Base-by-base conservation (phyloP, 2,113 vertebrate genomes). In the Crotophaga sulcirostris region DNA sequence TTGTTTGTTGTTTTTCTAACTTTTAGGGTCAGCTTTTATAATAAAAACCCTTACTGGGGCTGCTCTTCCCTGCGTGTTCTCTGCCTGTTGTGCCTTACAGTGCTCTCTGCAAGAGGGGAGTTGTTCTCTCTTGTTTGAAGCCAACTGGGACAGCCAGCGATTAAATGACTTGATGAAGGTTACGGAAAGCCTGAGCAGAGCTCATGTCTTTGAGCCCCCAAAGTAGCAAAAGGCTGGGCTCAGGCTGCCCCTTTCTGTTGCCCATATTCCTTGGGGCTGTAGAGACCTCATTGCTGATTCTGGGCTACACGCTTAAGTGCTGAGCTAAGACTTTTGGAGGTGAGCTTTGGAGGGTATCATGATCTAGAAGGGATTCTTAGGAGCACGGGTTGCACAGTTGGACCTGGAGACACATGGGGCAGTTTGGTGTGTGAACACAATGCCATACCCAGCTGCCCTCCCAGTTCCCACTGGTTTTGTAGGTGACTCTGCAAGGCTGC, bases 381-480 rank as follows among this genome's bases (percentile, higher is more conserved):
- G 1, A 77, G 24, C 54, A 36, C 38, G 45, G 29, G 16, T 51
- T 49, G 42, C 12, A 11, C 1, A 1, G 16, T 15, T 55, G 86
- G 49, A 63, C 49, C 26, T 2, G 2, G 75, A 77, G 38, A 29
- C 4, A 1, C 0, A 0, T 59, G 54, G 25, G 16, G 10, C 23
- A 34, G 9, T 82, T 59, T 36, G 45, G 7, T 3, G 1, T 56
- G 64, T 36, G 63, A 73, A 10, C 29, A 31, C 21, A 79, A 0
- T 47, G 34, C 55, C 17, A 7, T 13, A 47, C 18, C 13, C 63
- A 69, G 33, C 49, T 49, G 25, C 44, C 28, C 19, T 64, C 19
- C 0, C 0, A 33, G 59, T 68, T 66, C 45, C 55, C 64, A 6
- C 26, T 0, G 0, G 44, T 63, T 83, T n/a, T 69, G 44, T n/a